phyloP scores from a whole-genome alignment of 2,797 vertebrate species.

The Dallia pectoralis region DNA sequence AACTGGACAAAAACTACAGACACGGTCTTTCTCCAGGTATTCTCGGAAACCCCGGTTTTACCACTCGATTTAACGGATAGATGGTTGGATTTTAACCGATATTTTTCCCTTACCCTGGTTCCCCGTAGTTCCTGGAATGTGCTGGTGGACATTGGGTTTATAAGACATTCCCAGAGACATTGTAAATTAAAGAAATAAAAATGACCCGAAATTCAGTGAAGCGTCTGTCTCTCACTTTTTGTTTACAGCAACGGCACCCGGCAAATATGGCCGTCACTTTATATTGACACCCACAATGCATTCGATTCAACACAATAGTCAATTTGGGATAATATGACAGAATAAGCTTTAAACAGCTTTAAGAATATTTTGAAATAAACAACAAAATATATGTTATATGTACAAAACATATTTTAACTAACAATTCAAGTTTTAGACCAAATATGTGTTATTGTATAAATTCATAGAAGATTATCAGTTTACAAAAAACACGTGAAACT shows the following conservation, averaged over 20 bases:
- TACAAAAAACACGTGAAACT: neutral
- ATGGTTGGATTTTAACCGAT: slow-evolving; percentile 53
- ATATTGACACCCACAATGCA: slow-evolving; percentile 87
- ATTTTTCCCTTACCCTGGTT: slow-evolving; percentile 86
- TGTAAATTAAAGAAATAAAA: slow-evolving; percentile 85
- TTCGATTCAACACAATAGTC: slow-evolving; percentile 67
- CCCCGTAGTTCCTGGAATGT: slow-evolving; percentile 88
- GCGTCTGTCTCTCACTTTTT: slow-evolving; percentile 95
- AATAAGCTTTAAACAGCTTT: slow-evolving; percentile 14
- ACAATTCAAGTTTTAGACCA: neutral
- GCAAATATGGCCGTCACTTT: slow-evolving; percentile 97
- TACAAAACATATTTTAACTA: neutral
- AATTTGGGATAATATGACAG: slow-evolving; percentile 40
- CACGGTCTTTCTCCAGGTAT: slow-evolving; percentile 84
- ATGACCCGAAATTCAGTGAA: slow-evolving; percentile 88
- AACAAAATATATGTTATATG: neutral
- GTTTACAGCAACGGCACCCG: slow-evolving; percentile 92
- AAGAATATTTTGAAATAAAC: neutral
- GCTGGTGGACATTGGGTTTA: slow-evolving; percentile 92
- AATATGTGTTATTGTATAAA: neutral
- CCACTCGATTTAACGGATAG: slow-evolving; percentile 72
- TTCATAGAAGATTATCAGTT: neutral
- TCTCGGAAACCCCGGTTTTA: slow-evolving; percentile 77
- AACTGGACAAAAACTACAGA: slow-evolving; percentile 85
- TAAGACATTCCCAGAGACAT: slow-evolving; percentile 95